Evolutionary conservation across 2,888 invertebrate species (phyloP), one percentile per base, ranked within the genome.

Genomic region (Drosophila antonietae): DNA sequence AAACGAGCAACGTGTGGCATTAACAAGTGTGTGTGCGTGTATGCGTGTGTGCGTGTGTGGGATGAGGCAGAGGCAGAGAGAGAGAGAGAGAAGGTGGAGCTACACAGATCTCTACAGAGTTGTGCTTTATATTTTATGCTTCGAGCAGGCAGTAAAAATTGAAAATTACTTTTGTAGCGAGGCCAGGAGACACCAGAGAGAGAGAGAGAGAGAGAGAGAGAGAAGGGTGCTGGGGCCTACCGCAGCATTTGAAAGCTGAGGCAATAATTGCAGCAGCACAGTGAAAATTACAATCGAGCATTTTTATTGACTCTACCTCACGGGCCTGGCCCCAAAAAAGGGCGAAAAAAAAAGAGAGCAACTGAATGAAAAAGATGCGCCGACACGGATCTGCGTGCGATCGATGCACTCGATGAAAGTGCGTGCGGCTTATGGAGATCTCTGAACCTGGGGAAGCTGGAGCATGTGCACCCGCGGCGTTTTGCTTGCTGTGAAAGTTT

Each of bases 211-310:
- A 41, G n/a, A 8, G n/a, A 41, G 0, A n/a, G 9, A 2, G 33
- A 33, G 52, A 20, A 55, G 51, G n/a, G 23, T 37, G 23, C 37
- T 20, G 67, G 80, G 80, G 68, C 78, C 85, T 73, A 78, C 87
- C 84, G 82, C 84, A 84, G 80, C 84, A 84, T 84, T 84, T 84
- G 83, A 88, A 85, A 85, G 82, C 86, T 78, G 80, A 75, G 86
- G 73, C 85, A 83, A 86, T 86, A 88, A 86, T 86, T 86, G 84
- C 55, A n/a, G 55, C 76, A 78, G 63, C 20, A 20, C 20, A 79
- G 84, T 76, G 80, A 84, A 88, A 86, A 88, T 88, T 83, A 86
- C 84, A 86, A 86, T 88, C 86, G 69, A 86, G 75, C 71, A 74
- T 80, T 80, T 80, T 86, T 86, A 80, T 80, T 72, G 88, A 80